Conservation (phyloP, 2,888 invertebrate genomes). For the Thecocarcelia acutangulata region DNA sequence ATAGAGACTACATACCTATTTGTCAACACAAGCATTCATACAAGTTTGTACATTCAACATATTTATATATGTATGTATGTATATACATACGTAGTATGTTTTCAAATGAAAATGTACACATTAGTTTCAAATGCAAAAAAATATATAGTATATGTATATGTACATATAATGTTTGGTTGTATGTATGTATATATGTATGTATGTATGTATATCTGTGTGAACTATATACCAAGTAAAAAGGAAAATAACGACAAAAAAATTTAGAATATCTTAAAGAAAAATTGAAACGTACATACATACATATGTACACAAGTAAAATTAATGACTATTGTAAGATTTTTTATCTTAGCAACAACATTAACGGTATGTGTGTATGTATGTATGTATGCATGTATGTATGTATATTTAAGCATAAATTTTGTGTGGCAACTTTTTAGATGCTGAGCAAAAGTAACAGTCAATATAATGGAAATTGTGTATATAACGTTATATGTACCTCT, state of each 20-base stretch:
- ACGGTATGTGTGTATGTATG: no score
- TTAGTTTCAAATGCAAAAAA: conserved; percentile 12
- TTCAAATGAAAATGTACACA: no score
- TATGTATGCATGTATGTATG: not conserved
- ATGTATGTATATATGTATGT: not conserved
- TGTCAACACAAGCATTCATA: no score
- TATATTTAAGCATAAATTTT: not conserved
- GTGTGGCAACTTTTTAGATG: no score
- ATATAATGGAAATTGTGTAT: no score
- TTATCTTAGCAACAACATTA: no score
- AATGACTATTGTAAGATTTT: no score
- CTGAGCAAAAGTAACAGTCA: no score
- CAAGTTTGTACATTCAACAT: not conserved
- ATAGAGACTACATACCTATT: not conserved
- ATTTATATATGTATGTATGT: not conserved
- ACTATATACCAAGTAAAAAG: not conserved
- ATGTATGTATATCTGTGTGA: not conserved
- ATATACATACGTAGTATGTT: not conserved
- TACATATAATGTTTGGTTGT: not conserved
- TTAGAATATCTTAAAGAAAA: not conserved
- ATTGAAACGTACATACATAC: not conserved
- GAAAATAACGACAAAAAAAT: not conserved
- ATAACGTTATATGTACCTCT: no score
- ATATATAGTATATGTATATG: no score
- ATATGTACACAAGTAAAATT: not conserved